Base-by-base conservation (phyloP, 2,797 vertebrate species). In the Clarias laeviceps region DNA sequence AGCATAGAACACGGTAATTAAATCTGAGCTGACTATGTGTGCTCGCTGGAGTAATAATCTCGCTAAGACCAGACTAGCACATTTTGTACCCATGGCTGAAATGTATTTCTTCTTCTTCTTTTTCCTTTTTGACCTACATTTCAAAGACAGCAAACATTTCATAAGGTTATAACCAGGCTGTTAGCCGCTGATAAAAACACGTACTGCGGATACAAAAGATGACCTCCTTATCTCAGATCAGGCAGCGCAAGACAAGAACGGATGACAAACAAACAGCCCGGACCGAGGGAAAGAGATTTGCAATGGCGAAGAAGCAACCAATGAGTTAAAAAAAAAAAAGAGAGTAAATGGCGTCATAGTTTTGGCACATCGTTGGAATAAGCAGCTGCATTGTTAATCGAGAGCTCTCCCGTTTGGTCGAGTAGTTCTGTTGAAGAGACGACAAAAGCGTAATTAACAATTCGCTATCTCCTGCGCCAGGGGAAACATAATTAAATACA, bases 401-500 rank as follows among this genome's bases (percentile, higher is more conserved):
- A 86, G 85, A 89, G 91, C 94, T 90, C 94, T 95, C 93, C 92
- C 84, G 81, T 93, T 90, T 92, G 92, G 91, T 94, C 84, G 90
- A 93, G 91, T 95, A 93, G 91, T 94, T 93, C 93, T 87, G 86
- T 93, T 95, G 94, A 92, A 92, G 85, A 88, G 88, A 89, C 89
- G 95, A 95, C 89, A 94, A 93, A 94, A 92, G 90, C 90, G 90
- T 91, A 91, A 95, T 93, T 91, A 95, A 92, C 89, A 91, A 87
- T 90, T 93, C 86, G 62, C 84, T 92, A 88, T 85, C 82, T 88
- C 83, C 89, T 37, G 78, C 91, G 90, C 89, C 93, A 95, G 92
- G 84, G 84, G 90, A 93, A 88, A 90, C 66, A 85, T 89, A 87
- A 91, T 85, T 89, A 88, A 91, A 91, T 90, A 89, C 89, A 87